These are phyloP conservation scores for Candidula unifasciata DNA, from an alignment of 2,888 invertebrate species.

Conservation along the genomic window DNA sequence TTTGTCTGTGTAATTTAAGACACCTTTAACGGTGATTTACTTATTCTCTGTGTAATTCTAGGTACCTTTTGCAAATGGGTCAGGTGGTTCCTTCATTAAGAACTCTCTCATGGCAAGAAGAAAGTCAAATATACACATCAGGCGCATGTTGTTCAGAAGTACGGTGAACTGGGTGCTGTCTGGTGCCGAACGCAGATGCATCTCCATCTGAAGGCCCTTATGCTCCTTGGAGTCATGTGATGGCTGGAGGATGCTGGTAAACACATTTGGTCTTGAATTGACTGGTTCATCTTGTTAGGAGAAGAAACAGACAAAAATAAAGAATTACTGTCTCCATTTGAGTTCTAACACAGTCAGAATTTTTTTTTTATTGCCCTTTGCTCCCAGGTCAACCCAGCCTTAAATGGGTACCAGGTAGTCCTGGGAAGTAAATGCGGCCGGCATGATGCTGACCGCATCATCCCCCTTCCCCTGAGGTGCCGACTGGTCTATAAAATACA, in stretches of 20 bases:
- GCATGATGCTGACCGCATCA: too few relatives aligned
- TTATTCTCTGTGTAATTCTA: not conserved
- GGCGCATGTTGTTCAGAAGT: slow-evolving; percentile 93
- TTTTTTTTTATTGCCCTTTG: too few relatives aligned
- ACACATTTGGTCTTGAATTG: slow-evolving; percentile 89
- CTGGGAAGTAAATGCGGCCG: too few relatives aligned
- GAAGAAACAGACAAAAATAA: not conserved
- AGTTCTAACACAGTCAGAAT: too few relatives aligned
- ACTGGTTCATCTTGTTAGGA: slow-evolving; percentile 81
- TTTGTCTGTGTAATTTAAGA: too few relatives aligned
- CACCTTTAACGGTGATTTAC: slow-evolving; percentile 47
- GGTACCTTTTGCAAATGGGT: slow-evolving; percentile 66
- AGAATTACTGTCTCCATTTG: too few relatives aligned
- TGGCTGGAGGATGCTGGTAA: slow-evolving; percentile 88
- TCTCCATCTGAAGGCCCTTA: slow-evolving; percentile 79
- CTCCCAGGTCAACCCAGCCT: too few relatives aligned
- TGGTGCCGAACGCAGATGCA: slow-evolving; percentile 82
- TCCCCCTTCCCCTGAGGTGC: too few relatives aligned
- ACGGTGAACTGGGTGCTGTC: slow-evolving; percentile 88
- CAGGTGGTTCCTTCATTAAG: slow-evolving; percentile 80
- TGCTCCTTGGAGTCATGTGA: slow-evolving; percentile 54
- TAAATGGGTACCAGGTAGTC: too few relatives aligned
- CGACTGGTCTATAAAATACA: too few relatives aligned
- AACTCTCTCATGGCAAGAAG: slow-evolving; percentile 91
- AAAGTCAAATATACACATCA: slow-evolving; percentile 96